Evolutionary conservation across 1,140 invertebrate genomes (phyloP), one percentile per base, ranked within the genome.

Genomic region (Drosophila fuyamai): DNA sequence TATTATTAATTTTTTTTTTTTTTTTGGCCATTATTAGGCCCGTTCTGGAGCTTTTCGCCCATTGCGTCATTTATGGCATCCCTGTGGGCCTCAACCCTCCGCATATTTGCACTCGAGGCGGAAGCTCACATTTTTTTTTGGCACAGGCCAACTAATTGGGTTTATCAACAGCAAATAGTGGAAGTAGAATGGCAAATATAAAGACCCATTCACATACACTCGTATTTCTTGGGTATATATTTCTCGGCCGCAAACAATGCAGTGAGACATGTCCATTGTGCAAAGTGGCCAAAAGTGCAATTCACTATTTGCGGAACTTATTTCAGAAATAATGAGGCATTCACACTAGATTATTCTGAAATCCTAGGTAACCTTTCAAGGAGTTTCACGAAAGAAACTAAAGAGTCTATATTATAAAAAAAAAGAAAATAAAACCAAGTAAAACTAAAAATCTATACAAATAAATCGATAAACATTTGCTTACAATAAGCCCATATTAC

Each of bases 161-260:
- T 79, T 68, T 76, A 86, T 86, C 83, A 82, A 86, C 76, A 82
- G 71, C 48, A 44, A 83, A 71, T 36, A 53, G 14, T 60, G 74
- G 56, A 62, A 80, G 67, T 78, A 75, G 70, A 81, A 81, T 79
- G 44, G 36, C 46, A 51, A 43, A 29, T 27, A 41, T 23, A 14
- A 23, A 43, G 38, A 59, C 36, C 38, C 35, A 32, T n/a, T 32
- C 59, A 50, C 16, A 41, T 36, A n/a, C 4, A 29, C 5, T 6
- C 0, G 4, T 10, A 9, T 44, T 1, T 7, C 5, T 29, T 2
- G 13, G 27, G 8, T 6, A 38, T 12, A 9, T 8, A 14, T 36
- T 23, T 62, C 14, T 67, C 7, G 41, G 16, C 35, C 36, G 5
- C 41, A 3, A 67, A 72, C 67, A 71, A 59, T 46, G 66, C 46